Base-by-base conservation (phyloP, 2,797 vertebrate species). In the Peromyscus aztecus region DNA sequence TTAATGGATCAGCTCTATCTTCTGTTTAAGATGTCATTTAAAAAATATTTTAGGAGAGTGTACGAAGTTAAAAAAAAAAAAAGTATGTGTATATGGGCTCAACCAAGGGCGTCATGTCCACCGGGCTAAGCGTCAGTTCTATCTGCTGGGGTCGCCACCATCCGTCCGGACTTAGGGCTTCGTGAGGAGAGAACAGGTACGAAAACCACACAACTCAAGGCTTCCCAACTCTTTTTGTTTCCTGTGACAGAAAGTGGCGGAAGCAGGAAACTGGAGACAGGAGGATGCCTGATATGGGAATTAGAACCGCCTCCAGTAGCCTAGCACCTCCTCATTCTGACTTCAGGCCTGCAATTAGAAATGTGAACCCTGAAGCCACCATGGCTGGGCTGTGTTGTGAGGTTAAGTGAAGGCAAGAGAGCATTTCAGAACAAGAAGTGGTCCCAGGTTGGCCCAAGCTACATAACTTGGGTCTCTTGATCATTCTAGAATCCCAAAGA, bases 221-320 rank as follows among this genome's bases (percentile, higher is more conserved):
- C 34, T 10, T 80, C 46, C 52, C 80, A 63, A 75, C 90, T 95
- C 40, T 83, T 94, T 86, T 75, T 46, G 59, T 90, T 10, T 90
- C 10, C n/a, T 91, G n/a, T 61, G 12, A 71, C 34, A 76, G 57
- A 95, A 94, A 78, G 57, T 61, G 40, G 75, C 46, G 91, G 81
- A 94, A 90, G 77, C n/a, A 93, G 63, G 80, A 96, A 77, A 75
- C 1, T 82, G 11, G 55, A 49, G 52, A 77, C 59, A 91, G 82
- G 49, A 80, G 75, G 57, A 49, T 55, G 17, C 16, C 31, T 75
- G 65, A 82, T 65, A 76, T 4, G 40, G 34, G 69, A 76, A 92
- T 90, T 84, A 75, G 73, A 63, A 59, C 73, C 19, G 6, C 21
- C 65, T 69, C 37, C 19, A 29, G 46, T 14, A 75, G 12, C 43